These are phyloP conservation scores for Alces alces DNA, from an alignment of 2,113 vertebrate species.

Conservation along the genomic window DNA sequence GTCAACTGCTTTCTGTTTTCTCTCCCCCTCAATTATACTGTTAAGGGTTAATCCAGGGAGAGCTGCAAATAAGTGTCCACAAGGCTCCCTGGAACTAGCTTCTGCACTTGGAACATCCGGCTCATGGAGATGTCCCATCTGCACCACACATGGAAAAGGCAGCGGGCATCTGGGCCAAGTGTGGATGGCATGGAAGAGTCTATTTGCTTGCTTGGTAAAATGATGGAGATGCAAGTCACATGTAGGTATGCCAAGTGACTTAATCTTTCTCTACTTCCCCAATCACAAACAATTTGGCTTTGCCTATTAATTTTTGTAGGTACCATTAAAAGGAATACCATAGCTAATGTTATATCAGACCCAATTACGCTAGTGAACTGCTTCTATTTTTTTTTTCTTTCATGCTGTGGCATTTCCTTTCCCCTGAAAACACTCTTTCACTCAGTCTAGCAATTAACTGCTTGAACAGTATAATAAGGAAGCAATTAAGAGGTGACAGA, in stretches of 20 bases:
- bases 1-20: not conserved
- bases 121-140: not conserved
- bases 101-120: not conserved
- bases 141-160: not conserved
- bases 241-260: conserved; percentile 22
- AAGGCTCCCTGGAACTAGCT: not conserved
- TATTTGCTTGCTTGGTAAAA: not conserved
- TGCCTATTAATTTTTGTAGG: conserved; percentile 80
- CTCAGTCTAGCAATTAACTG: conserved; percentile 89
- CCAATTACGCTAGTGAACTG: conserved; percentile 78
- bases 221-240: not conserved
- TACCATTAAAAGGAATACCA: conserved; percentile 78
- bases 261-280: conserved; percentile 49
- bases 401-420: conserved; percentile 89
- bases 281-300: conserved; percentile 76
- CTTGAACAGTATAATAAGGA: conserved; percentile 90
- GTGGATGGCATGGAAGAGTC: not conserved
- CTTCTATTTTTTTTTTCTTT: conserved; percentile 80
- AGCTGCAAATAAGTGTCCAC: not conserved
- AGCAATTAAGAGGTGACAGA: conserved; percentile 91
- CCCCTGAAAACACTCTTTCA: conserved; percentile 87
- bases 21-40: not conserved
- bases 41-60: not conserved
- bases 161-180: not conserved
- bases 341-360: conserved; percentile 79